A percentile compares a stretch with the other conserved stretches of the same genome.
phyloP scores from a whole-genome alignment of 2,888 invertebrate genomes.

The Entomobrya proxima region DNA sequence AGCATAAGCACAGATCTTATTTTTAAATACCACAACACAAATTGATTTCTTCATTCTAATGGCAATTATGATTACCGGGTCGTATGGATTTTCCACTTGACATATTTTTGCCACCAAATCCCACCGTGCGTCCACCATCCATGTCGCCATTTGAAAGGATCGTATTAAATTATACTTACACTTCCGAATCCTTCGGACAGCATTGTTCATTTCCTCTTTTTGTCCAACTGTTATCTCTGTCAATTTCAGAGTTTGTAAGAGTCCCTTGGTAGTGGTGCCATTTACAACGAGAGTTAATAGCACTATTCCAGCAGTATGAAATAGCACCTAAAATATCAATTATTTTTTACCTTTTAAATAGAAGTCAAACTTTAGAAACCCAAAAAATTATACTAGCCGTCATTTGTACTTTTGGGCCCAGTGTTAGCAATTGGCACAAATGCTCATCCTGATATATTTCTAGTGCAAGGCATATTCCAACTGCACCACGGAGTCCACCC shows the following conservation, averaged over 20 bases:
- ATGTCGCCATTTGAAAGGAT: slow-evolving; percentile 82
- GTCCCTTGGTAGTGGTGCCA: slow-evolving; percentile 80
- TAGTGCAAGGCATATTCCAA: slow-evolving; percentile 81
- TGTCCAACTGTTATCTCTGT: slow-evolving; percentile 80
- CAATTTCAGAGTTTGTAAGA: slow-evolving; percentile 80
- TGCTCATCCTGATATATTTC: slow-evolving; percentile 79
- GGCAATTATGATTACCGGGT: neutral
- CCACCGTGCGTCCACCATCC: slow-evolving; percentile 83
- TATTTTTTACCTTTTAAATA: too few relatives aligned
- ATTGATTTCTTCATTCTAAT: neutral
- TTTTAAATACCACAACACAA: neutral
- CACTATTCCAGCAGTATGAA: slow-evolving; percentile 81
- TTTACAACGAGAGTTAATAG: slow-evolving; percentile 81
- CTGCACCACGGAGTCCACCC: slow-evolving; percentile 79
- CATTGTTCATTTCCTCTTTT: slow-evolving; percentile 81
- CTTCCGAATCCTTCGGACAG: slow-evolving; percentile 79
- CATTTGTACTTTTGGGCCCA: slow-evolving; percentile 70
- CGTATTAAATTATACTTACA: slow-evolving; percentile 80
- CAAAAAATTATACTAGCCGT: neutral
- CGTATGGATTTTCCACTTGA: slow-evolving; percentile 81
- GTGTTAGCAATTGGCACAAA: slow-evolving; percentile 69
- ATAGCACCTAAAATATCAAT: slow-evolving; percentile 78
- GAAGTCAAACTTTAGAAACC: too few relatives aligned
- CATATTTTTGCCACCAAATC: slow-evolving; percentile 80
- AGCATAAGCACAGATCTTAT: neutral